Percentiles rank a stretch among this genome's conserved stretches.
Evolutionary conservation across 2,797 vertebrate species (phyloP).

Genomic region (Enteromius fasciolatus): DNA sequence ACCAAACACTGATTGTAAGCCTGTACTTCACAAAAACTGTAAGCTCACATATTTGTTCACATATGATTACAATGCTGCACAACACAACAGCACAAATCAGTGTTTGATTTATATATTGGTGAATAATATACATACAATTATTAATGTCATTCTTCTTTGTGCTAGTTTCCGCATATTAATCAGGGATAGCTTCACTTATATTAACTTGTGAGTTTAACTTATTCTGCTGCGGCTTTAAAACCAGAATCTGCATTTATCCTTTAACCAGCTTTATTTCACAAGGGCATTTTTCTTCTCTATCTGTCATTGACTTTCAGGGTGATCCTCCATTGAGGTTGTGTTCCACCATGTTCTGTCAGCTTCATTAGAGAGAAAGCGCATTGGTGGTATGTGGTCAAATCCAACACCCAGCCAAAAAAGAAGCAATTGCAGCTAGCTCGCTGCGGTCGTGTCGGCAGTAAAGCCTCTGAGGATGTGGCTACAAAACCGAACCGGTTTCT

Average conservation of each 20-base stretch:
- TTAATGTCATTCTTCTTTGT: not conserved
- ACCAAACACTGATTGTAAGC: too few species aligned
- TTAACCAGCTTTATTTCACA: constrained; percentile 23
- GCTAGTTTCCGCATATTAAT: not conserved
- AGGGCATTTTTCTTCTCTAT: constrained; percentile 24
- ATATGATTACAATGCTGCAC: too few species aligned
- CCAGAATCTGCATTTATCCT: constrained; percentile 4
- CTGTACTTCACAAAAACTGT: too few species aligned
- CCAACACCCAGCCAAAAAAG: constrained; percentile 23
- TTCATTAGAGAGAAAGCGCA: constrained; percentile 44
- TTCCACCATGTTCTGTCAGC: constrained; percentile 28
- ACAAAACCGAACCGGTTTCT: constrained; percentile 19
- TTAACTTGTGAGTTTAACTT: not conserved
- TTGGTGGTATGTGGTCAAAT: constrained; percentile 50
- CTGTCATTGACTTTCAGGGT: constrained; percentile 25
- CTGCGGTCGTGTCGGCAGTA: constrained; percentile 36
- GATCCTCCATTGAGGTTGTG: constrained; percentile 28
- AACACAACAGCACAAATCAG: too few species aligned
- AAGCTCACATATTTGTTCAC: too few species aligned
- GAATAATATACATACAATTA: not conserved
- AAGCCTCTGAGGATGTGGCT: constrained; percentile 17
- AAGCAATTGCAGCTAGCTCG: not conserved
- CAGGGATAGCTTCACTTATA: not conserved
- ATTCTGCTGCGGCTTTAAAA: not conserved
- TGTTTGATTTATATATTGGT: not conserved